Evolutionary conservation across 2,888 invertebrate species (phyloP).

Genomic region (Acleris emargana): DNA sequence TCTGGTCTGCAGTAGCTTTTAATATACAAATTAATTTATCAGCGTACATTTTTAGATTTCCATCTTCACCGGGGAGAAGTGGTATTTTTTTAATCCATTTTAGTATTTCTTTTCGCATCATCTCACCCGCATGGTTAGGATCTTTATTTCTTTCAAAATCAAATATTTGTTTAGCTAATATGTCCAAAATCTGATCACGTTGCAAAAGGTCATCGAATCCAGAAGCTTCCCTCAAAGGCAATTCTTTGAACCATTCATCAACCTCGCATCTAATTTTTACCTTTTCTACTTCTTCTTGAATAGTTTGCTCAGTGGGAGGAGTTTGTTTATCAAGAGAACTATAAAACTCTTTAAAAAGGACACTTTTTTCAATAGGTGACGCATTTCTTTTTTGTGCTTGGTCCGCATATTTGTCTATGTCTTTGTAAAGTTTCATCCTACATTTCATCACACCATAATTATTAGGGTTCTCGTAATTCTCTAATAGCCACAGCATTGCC

Average conservation of each 20-base stretch:
- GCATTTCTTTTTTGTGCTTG: conserved; percentile 54
- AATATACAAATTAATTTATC: conserved; percentile 49
- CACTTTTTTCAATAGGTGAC: conserved; percentile 51
- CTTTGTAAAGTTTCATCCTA: conserved; percentile 51
- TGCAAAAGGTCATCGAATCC: conserved; percentile 50
- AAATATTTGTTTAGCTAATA: conserved; percentile 57
- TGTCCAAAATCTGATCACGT: conserved; percentile 55
- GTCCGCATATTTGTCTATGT: conserved; percentile 56
- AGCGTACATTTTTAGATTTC: conserved; percentile 46
- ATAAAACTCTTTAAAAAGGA: conserved; percentile 60
- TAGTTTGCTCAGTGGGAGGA: conserved; percentile 53
- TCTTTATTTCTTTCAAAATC: conserved; percentile 54
- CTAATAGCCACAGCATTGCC: conserved; percentile 61
- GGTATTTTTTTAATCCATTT: conserved; percentile 62
- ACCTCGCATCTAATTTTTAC: conserved; percentile 64
- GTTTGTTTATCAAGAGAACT: conserved; percentile 58
- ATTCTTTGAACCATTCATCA: conserved; percentile 57
- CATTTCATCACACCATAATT: conserved; percentile 56
- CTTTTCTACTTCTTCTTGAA: conserved; percentile 58
- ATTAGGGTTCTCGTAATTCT: conserved; percentile 62
- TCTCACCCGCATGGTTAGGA: conserved; percentile 44
- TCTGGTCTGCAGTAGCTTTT: conserved; percentile 49
- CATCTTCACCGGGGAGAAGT: conserved; percentile 45
- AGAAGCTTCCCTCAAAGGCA: conserved; percentile 51
- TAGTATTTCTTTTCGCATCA: conserved; percentile 55